Percentiles rank a stretch among this genome's conserved stretches.
phyloP scores from a whole-genome alignment of 2,888 invertebrate genomes.

The Chouioia cunea region DNA sequence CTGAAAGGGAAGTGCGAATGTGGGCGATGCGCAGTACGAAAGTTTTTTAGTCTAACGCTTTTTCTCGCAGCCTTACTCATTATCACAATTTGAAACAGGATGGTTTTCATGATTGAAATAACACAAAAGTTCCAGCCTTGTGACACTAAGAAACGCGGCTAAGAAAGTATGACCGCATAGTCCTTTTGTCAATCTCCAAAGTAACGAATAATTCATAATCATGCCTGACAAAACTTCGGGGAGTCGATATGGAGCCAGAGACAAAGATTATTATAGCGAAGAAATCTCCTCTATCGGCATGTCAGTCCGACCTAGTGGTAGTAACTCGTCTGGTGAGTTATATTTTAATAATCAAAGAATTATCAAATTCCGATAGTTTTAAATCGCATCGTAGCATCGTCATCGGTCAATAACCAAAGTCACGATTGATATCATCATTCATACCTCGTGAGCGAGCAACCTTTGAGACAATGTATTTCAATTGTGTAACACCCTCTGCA shows the following conservation, averaged over 20 bases:
- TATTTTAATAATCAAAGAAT: neutral
- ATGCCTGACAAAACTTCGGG: conserved; percentile 65
- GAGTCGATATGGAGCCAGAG: conserved; percentile 62
- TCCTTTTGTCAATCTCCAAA: conserved; percentile 13
- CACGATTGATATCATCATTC: too few species aligned
- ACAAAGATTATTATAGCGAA: conserved; percentile 64
- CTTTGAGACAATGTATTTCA: too few species aligned
- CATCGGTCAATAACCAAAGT: too few species aligned
- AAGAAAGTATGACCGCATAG: conserved; percentile 26
- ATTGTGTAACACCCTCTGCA: too few species aligned
- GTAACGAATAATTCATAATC: conserved; percentile 47
- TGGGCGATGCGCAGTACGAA: too few species aligned
- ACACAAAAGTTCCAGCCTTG: neutral
- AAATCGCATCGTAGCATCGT: conserved; percentile 8
- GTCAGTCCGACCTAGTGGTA: conserved; percentile 80
- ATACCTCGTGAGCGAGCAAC: too few species aligned
- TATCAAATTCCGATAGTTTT: neutral
- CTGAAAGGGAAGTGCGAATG: too few species aligned
- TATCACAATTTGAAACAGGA: conserved; percentile 10
- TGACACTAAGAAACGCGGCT: neutral
- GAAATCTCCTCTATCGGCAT: conserved; percentile 90
- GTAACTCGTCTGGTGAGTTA: conserved; percentile 81
- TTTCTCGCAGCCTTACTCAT: neutral
- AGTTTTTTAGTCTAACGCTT: too few species aligned
- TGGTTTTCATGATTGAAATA: conserved; percentile 3